A percentile compares a stretch with the other conserved stretches of the same genome.
phyloP scores from a whole-genome alignment of 2,797 vertebrate species.

The Rhodeus uyekii region DNA sequence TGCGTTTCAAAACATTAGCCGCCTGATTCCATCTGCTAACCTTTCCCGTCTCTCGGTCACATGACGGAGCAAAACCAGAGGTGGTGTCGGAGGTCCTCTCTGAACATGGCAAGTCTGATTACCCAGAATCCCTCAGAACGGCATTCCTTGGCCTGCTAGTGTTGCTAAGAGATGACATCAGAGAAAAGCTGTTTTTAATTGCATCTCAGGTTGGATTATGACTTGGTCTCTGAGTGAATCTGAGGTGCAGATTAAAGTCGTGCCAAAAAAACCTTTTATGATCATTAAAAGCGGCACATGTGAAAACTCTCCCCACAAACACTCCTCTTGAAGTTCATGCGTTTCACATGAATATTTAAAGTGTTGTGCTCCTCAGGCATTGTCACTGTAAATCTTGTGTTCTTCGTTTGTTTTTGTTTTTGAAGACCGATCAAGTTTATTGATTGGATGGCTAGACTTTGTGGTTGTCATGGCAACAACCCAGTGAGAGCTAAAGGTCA shows the following conservation, averaged over 20 bases:
- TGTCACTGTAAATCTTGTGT: slow-evolving; percentile 24
- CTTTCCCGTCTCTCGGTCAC: background rate
- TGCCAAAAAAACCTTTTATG: slow-evolving; percentile 42
- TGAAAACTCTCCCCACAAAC: background rate
- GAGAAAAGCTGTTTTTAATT: slow-evolving; percentile 61
- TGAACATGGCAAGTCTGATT: slow-evolving; percentile 13
- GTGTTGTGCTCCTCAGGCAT: background rate
- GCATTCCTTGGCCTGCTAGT: slow-evolving; percentile 32
- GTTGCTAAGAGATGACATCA: slow-evolving; percentile 52
- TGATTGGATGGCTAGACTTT: slow-evolving; percentile 33
- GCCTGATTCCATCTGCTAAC: background rate
- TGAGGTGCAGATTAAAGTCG: slow-evolving; percentile 49
- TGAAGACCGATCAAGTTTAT: slow-evolving; percentile 36
- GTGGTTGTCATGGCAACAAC: slow-evolving; percentile 45
- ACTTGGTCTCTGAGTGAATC: slow-evolving; percentile 45
- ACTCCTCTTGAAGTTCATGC: background rate
- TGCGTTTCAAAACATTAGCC: background rate
- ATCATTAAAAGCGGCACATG: slow-evolving; percentile 30
- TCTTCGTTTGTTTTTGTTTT: slow-evolving; percentile 27
- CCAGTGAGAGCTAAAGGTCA: slow-evolving; percentile 37
- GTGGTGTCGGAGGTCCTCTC: background rate
- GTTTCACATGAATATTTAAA: background rate
- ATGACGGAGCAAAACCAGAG: background rate
- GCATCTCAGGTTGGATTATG: slow-evolving; percentile 52
- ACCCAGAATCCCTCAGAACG: slow-evolving; percentile 24